Conservation (phyloP, 2,888 invertebrate genomes). For the Euplagia quadripunctaria region DNA sequence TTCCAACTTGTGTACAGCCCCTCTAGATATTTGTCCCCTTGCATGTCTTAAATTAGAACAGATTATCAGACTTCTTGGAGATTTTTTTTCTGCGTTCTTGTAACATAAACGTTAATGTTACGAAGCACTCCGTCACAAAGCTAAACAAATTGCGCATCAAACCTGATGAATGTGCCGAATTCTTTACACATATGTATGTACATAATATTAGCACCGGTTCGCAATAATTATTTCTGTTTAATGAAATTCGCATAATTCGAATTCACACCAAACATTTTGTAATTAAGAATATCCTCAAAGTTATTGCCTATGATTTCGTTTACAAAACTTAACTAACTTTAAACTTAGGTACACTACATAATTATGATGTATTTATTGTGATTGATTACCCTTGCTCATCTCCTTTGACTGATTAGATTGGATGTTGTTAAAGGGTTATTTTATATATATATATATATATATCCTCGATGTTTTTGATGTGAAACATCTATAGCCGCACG, state of each 20-base stretch:
- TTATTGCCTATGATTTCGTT: background rate
- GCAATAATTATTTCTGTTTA: slow-evolving; percentile 23
- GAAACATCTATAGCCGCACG: too few species aligned
- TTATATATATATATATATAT: too few species aligned
- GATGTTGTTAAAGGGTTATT: too few species aligned
- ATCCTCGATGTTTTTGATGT: too few species aligned
- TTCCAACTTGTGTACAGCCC: background rate
- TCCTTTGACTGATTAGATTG: background rate
- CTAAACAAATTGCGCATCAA: slow-evolving; percentile 46
- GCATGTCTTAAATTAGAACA: background rate
- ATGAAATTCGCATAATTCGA: background rate
- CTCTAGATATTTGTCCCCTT: background rate
- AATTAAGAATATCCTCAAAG: background rate
- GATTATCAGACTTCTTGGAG: background rate
- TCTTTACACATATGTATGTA: slow-evolving; percentile 17
- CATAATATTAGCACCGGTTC: slow-evolving; percentile 32
- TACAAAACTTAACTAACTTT: background rate
- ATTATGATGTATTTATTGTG: background rate
- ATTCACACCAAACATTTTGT: background rate
- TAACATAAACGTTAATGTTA: background rate
- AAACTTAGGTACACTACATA: too few species aligned
- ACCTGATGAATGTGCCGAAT: slow-evolving; percentile 24
- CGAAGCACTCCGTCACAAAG: slow-evolving; percentile 24
- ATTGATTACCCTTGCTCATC: background rate
- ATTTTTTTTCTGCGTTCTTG: background rate